Evolutionary conservation across 2,888 invertebrate genomes (phyloP).

Genomic region (Microctonus hyperodae): DNA sequence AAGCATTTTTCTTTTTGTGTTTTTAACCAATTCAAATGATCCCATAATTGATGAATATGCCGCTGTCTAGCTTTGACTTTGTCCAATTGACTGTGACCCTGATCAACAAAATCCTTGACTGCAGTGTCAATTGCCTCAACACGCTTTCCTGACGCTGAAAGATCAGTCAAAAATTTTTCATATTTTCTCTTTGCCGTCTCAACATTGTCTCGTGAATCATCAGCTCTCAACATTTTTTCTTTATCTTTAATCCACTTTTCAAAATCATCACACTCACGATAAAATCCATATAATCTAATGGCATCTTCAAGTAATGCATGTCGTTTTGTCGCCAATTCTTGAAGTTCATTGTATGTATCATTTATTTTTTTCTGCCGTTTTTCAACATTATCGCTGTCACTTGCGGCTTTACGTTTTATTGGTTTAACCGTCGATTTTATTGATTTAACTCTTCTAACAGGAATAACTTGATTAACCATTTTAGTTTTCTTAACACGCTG

Average conservation of each 20-base stretch:
- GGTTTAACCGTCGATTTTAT: slow-evolving; percentile 61
- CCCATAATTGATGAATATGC: slow-evolving; percentile 91
- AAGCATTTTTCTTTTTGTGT: slow-evolving; percentile 89
- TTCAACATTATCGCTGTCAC: slow-evolving; percentile 80
- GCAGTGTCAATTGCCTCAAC: slow-evolving; percentile 88
- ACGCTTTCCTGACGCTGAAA: slow-evolving; percentile 92
- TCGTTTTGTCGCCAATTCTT: slow-evolving; percentile 80
- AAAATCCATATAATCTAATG: slow-evolving; percentile 90
- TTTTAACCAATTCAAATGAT: slow-evolving; percentile 83
- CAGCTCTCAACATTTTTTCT: slow-evolving; percentile 83
- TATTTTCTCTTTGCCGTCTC: slow-evolving; percentile 94
- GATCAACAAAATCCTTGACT: slow-evolving; percentile 83
- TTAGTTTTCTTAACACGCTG: slow-evolving; percentile 91
- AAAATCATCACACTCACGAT: slow-evolving; percentile 96
- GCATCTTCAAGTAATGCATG: slow-evolving; percentile 90
- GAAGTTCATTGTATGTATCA: slow-evolving; percentile 80
- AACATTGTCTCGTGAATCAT: slow-evolving; percentile 87
- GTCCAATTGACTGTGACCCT: slow-evolving; percentile 87
- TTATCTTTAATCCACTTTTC: slow-evolving; percentile 98
- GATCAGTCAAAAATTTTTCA: slow-evolving; percentile 95
- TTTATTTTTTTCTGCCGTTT: slow-evolving; percentile 82
- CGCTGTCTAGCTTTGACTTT: slow-evolving; percentile 78
- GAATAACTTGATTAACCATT: slow-evolving; percentile 85
- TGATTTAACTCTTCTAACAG: slow-evolving; percentile 72
- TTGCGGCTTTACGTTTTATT: slow-evolving; percentile 57